Conservation (phyloP, 2,113 vertebrate species). For the Megaceryle torquata region DNA sequence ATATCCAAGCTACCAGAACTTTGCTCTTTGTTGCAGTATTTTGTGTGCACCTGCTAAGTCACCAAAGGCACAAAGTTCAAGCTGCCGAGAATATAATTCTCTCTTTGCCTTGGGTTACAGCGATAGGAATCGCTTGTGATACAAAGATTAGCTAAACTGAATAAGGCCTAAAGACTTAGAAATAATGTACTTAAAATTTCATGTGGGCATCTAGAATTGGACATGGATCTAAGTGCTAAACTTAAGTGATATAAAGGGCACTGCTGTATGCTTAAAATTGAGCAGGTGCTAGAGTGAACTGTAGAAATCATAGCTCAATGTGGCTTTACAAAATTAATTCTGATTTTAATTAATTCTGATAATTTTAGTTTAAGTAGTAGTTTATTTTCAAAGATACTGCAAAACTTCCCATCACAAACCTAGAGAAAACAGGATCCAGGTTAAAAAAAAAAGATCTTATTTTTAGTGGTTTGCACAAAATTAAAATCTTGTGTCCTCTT, state of each 20-base stretch:
- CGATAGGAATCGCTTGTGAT: neutral
- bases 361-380: neutral
- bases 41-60: neutral
- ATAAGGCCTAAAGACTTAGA: neutral
- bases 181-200: neutral
- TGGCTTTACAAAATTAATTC: neutral
- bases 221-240: neutral
- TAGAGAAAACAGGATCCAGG: neutral
- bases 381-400: neutral
- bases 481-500: neutral
- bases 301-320: neutral
- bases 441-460: neutral
- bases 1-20: neutral
- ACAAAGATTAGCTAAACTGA: neutral
- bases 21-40: neutral
- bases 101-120: neutral
- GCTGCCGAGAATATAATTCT: neutral
- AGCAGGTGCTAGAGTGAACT: neutral
- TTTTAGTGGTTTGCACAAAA: neutral
- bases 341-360: neutral
- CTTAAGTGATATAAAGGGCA: neutral
- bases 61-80: neutral
- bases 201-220: neutral
- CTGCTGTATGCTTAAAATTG: neutral
- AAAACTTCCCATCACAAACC: neutral